Base-by-base conservation (phyloP, 2,888 invertebrate genomes). In the Geophilus truncorum region DNA sequence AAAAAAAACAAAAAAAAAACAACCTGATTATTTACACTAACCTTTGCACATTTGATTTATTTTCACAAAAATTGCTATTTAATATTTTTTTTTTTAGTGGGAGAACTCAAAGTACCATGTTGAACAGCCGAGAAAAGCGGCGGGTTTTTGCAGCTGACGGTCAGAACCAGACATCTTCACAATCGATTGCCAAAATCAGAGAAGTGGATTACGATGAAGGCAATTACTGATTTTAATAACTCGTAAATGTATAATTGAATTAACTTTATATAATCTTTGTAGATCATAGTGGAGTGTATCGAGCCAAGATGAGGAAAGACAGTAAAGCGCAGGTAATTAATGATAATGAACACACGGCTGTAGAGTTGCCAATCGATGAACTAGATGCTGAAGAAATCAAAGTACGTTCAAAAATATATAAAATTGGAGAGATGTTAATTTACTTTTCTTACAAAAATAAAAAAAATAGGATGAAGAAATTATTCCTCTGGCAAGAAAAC, bases 231-330 rank as follows among this genome's bases (percentile, higher is more conserved):
- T 57, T 57, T 12, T n/a, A n/a, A n/a, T n/a, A n/a, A n/a, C n/a
- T n/a, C n/a, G n/a, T n/a, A n/a, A n/a, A n/a, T n/a, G 4, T 75
- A 23, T 30, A 12, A 75, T 25, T 75, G 28, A 75, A 9, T 30
- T 32, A 23, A 75, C 12, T 4, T 23, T 15, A n/a, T 6, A 1
- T 75, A 15, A 75, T 75, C 25, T 70, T n/a, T 28, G 7, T 75
- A 82, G 82, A 82, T 82, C 28, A 40, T 6, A 77, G 82, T 51
- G 82, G 82, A 23, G 77, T 82, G 34, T 82, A 80, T 82, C 80
- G 82, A 12, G 81, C 82, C 12, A 82, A 81, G 57, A 21, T 18
- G n/a, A n/a, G 51, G 6, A 51, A n/a, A 51, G 51, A 51, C 51
- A 34, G 57, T 18, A 36, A 80, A 70, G 82, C 82, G 15, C 57